Evolutionary conservation across 2,113 vertebrate species (phyloP).

Genomic region (Microcebus lehilahytsara): DNA sequence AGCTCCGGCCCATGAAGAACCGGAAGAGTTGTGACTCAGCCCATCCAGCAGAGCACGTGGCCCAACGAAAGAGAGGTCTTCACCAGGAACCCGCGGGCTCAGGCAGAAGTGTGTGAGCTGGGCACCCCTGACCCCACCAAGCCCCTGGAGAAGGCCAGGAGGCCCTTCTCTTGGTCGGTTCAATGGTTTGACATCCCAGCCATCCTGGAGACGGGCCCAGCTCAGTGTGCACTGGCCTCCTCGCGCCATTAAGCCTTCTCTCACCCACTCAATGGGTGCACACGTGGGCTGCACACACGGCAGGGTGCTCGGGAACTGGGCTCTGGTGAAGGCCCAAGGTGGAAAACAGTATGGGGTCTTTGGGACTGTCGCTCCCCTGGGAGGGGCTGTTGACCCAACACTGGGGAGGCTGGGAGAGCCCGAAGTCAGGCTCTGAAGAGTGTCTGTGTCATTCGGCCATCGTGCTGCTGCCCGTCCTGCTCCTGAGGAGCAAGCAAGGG

Average conservation of each 20-base stretch:
- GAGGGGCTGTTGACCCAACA: too few relatives aligned
- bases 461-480: background rate
- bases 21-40: background rate
- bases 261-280: fast-evolving
- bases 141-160: too few relatives aligned
- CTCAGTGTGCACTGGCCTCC: fast-evolving
- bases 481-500: background rate
- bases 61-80: background rate
- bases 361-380: fast-evolving
- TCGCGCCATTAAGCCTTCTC: fast-evolving
- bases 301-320: background rate
- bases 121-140: too few relatives aligned
- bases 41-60: background rate
- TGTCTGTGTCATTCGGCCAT: fast-evolving
- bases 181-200: background rate
- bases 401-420: fast-evolving
- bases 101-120: background rate
- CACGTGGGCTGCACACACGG: background rate
- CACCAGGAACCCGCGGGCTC: background rate
- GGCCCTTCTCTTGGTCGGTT: fast-evolving
- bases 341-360: fast-evolving
- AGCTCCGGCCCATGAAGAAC: background rate
- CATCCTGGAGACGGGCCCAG: background rate
- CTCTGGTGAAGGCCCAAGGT: background rate
- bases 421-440: background rate